Conservation (phyloP, 2,113 vertebrate species). For the Patagioenas fasciata region DNA sequence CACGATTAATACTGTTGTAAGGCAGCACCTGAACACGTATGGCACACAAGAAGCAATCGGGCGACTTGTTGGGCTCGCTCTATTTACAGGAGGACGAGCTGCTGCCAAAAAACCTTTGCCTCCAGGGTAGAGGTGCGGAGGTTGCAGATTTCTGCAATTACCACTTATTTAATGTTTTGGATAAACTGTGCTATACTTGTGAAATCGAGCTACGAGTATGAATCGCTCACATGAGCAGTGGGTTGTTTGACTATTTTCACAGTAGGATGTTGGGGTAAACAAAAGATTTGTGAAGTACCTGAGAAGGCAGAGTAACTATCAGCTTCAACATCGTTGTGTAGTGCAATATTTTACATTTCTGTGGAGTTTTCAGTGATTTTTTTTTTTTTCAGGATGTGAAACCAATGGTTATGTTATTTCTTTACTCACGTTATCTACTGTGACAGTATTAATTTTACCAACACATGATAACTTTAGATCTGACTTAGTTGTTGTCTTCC, state of each 20-base stretch:
- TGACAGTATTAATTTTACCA: background rate
- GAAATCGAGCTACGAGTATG: background rate
- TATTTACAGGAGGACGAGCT: background rate
- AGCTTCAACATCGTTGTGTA: background rate
- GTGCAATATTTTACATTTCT: background rate
- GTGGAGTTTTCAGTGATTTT: background rate
- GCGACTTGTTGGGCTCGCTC: background rate
- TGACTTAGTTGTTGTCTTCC: background rate
- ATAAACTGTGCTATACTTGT: background rate
- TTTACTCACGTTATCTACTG: fast-evolving
- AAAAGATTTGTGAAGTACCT: background rate
- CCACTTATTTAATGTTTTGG: background rate
- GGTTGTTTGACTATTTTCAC: background rate
- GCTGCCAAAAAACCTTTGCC: background rate
- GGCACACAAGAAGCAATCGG: background rate
- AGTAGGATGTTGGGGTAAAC: background rate
- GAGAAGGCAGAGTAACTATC: background rate
- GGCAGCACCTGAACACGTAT: background rate
- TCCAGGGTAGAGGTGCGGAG: background rate
- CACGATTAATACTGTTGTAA: background rate
- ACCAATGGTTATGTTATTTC: background rate
- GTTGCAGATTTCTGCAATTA: background rate
- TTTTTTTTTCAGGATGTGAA: background rate
- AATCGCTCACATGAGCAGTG: fast-evolving
- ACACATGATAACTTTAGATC: fast-evolving